Conservation (phyloP, 23 tunicate species). For the Corella eumyota region DNA sequence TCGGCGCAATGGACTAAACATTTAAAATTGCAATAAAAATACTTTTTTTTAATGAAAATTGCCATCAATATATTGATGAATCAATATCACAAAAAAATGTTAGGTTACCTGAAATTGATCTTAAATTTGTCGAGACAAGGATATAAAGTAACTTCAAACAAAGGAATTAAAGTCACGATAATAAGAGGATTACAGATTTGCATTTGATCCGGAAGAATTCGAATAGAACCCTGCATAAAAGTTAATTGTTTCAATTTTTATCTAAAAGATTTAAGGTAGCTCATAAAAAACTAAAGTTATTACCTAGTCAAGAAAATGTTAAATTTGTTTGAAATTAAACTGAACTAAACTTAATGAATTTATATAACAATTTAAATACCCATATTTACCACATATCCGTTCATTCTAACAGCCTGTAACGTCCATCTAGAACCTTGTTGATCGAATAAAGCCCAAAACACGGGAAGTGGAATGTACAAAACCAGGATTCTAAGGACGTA, state of each 20-base stretch:
- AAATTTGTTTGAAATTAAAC: too few species aligned
- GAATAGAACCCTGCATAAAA: constrained; percentile 33
- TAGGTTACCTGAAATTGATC: constrained; percentile 83
- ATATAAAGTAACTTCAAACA: constrained; percentile 86
- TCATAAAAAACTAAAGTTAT: too few species aligned
- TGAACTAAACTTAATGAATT: too few species aligned
- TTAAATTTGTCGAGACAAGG: constrained; percentile 67
- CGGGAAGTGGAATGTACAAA: constrained; percentile 82
- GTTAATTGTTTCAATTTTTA: too few species aligned
- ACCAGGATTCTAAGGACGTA: constrained; percentile 61
- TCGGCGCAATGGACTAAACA: constrained; percentile 54
- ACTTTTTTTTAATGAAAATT: too few species aligned
- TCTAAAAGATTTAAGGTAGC: too few species aligned
- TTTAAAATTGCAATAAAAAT: too few species aligned
- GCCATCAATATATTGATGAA: too few species aligned
- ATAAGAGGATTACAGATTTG: constrained; percentile 96
- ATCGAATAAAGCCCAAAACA: constrained; percentile 93
- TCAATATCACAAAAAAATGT: too few species aligned
- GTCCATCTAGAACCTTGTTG: constrained; percentile 99
- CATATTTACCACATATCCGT: constrained; percentile 78
- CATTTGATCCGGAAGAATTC: constrained; percentile 90
- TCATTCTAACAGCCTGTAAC: constrained; percentile 90
- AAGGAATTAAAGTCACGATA: constrained; percentile 86
- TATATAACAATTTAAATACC: too few species aligned
- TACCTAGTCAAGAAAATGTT: too few species aligned